Conservation (phyloP, 2,888 invertebrate genomes). For the Spatulosminthurus flaviceps region DNA sequence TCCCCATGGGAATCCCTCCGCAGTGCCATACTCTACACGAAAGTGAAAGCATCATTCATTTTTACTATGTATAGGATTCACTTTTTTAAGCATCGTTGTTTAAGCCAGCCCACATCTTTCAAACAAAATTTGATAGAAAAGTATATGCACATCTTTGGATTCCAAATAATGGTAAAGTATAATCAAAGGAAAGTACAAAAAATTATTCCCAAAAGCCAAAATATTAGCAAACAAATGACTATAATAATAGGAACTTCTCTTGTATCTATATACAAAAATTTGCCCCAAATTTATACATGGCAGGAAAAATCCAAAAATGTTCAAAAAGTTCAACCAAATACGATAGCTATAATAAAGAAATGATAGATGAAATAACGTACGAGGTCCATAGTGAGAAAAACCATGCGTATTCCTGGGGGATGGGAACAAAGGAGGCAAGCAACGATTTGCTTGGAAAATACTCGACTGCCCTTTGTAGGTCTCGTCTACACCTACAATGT, state of each 20-base stretch:
- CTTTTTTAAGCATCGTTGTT: too few relatives aligned
- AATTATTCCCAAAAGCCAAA: conserved; percentile 24
- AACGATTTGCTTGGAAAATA: conserved; percentile 54
- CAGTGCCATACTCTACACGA: conserved; percentile 14
- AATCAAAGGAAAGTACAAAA: conserved; percentile 2
- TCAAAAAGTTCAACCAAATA: too few relatives aligned
- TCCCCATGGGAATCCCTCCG: conserved; percentile 11
- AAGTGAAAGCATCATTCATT: background rate
- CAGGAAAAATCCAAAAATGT: background rate
- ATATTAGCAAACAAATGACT: background rate
- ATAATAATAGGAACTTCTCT: too few relatives aligned
- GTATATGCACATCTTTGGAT: too few relatives aligned
- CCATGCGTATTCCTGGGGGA: conserved; percentile 57
- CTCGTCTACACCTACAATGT: conserved; percentile 34
- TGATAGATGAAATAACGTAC: conserved; percentile 53
- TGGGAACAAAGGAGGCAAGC: conserved; percentile 61
- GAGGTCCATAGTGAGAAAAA: conserved; percentile 59
- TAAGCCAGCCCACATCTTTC: too few relatives aligned
- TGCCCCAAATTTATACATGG: too few relatives aligned
- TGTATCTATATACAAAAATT: too few relatives aligned
- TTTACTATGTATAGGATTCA: too few relatives aligned
- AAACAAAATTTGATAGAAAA: too few relatives aligned
- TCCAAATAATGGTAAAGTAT: too few relatives aligned
- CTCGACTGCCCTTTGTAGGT: conserved; percentile 38
- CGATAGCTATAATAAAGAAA: conserved; percentile 15